Conservation (phyloP, 2,113 vertebrate genomes). For the Seriola quinqueradiata region DNA sequence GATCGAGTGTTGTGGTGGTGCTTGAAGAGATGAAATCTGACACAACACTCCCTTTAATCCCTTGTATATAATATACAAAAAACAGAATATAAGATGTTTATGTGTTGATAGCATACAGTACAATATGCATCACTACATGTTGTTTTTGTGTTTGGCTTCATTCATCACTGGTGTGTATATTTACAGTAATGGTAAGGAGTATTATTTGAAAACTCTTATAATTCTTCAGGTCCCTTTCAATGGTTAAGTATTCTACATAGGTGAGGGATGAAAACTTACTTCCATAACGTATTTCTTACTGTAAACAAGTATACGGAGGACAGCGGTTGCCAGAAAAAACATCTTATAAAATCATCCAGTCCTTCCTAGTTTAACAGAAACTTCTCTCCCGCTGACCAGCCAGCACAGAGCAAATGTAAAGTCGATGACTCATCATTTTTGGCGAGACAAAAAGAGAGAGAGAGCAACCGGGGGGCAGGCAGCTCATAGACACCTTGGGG, state of each 20-base stretch:
- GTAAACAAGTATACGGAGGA: constrained; percentile 9
- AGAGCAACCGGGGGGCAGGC: constrained; percentile 23
- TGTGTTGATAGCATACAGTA: background rate
- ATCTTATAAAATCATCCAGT: background rate
- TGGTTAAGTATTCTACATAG: too few species aligned
- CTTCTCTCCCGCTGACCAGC: background rate
- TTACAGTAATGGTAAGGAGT: too few species aligned
- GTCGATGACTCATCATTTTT: constrained; percentile 51
- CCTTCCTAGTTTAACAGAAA: constrained; percentile 29
- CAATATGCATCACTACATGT: too few species aligned
- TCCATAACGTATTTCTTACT: background rate
- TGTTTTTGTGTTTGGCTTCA: too few species aligned
- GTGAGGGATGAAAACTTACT: background rate
- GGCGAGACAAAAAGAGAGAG: constrained; percentile 26
- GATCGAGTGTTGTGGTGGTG: background rate
- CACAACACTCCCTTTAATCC: too few species aligned
- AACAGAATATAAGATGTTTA: too few species aligned
- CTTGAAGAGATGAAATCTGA: too few species aligned
- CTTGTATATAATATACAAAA: too few species aligned
- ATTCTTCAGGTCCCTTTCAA: too few species aligned
- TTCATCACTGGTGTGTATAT: too few species aligned
- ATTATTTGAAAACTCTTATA: too few species aligned
- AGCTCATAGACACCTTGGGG: constrained; percentile 56
- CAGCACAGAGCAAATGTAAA: constrained; percentile 19
- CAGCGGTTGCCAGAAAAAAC: background rate